These are phyloP conservation scores for Oasisia sp. DNA, from an alignment of 2,888 invertebrate species.

Conservation along the genomic window DNA sequence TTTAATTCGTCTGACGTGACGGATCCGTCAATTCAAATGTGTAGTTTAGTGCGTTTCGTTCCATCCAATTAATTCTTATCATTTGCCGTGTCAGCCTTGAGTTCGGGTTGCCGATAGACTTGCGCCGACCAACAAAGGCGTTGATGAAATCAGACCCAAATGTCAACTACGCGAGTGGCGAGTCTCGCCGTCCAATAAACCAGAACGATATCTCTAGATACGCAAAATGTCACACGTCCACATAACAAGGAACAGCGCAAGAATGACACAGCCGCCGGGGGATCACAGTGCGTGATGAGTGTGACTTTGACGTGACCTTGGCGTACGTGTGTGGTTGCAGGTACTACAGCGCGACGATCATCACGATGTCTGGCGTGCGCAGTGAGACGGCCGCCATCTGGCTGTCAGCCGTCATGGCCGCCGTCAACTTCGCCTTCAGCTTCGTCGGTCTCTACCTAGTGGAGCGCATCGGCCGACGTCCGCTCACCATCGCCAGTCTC, in stretches of 20 bases:
- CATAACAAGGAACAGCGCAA: neutral
- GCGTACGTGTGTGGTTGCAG: constrained; percentile 50
- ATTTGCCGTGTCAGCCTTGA: neutral
- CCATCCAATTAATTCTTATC: neutral
- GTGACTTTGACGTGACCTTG: constrained; percentile 17
- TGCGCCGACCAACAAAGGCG: neutral
- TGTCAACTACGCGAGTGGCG: neutral
- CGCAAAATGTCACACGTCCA: neutral
- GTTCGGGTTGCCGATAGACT: neutral
- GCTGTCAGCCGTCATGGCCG: constrained; percentile 61
- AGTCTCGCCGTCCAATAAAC: neutral
- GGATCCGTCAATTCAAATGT: neutral
- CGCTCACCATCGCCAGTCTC: constrained; percentile 58
- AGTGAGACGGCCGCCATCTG: constrained; percentile 62
- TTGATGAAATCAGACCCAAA: constrained; percentile 13
- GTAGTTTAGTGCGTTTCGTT: neutral
- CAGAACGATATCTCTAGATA: neutral
- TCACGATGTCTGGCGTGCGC: constrained; percentile 63
- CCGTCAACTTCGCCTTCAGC: constrained; percentile 62
- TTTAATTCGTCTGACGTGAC: neutral
- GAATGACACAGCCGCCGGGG: neutral
- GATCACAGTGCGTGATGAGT: neutral
- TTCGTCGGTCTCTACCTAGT: constrained; percentile 63
- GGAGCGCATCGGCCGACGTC: constrained; percentile 61
- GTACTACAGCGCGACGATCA: constrained; percentile 65